These are phyloP conservation scores for Noctua pronuba DNA, from an alignment of 2,888 invertebrate genomes.

Conservation along the genomic window DNA sequence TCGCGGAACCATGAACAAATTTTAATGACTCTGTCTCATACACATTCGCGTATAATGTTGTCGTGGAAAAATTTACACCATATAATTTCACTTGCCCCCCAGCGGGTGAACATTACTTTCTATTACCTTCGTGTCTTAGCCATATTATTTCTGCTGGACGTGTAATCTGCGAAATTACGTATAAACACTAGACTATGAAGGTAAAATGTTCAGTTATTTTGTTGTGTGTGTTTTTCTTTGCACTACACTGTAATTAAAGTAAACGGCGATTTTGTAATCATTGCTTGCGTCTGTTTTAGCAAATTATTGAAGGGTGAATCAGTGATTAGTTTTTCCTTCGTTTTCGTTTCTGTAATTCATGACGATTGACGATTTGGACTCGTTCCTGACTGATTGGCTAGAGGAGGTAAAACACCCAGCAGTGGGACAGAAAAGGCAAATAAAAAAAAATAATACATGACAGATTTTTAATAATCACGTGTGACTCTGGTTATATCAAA, in stretches of 20 bases:
- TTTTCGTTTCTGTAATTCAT: not conserved
- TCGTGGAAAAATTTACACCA: conserved; percentile 39
- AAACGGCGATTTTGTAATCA: conserved; percentile 31
- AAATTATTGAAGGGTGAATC: not conserved
- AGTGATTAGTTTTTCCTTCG: not conserved
- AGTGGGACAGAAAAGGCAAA: no score
- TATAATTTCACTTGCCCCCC: conserved; percentile 54
- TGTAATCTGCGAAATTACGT: conserved; percentile 60
- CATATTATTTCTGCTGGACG: conserved; percentile 59
- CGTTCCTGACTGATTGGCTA: no score
- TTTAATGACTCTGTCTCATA: conserved; percentile 6
- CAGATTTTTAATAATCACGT: not conserved
- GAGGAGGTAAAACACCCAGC: no score
- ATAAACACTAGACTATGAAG: conserved; percentile 49
- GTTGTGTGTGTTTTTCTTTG: conserved; percentile 39
- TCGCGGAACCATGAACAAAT: conserved; percentile 25
- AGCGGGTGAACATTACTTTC: conserved; percentile 58
- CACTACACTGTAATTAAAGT: conserved; percentile 40
- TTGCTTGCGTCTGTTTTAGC: conserved; percentile 5
- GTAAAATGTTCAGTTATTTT: conserved; percentile 42
- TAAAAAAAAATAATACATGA: no score
- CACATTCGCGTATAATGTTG: conserved; percentile 15
- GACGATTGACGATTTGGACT: no score
- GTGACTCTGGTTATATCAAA: not conserved
- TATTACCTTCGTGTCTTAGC: conserved; percentile 63